phyloP scores from a whole-genome alignment of 2,888 invertebrate genomes.

The Tenthredo mesomela region DNA sequence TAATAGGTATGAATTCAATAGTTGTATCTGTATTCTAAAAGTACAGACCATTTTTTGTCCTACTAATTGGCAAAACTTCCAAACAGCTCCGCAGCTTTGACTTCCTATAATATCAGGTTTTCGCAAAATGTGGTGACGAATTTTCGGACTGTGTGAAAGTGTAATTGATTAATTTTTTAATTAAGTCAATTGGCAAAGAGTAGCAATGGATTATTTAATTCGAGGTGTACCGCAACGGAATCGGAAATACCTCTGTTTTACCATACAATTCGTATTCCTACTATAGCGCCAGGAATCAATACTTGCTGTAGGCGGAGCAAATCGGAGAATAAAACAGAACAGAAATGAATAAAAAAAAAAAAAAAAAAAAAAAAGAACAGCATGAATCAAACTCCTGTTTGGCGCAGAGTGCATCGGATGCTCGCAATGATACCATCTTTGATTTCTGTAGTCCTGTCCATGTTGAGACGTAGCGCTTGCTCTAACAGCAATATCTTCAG shows the following conservation, averaged over 20 bases:
- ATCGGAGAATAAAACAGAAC: background rate
- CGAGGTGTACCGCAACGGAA: background rate
- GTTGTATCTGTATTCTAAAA: background rate
- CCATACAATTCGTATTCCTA: background rate
- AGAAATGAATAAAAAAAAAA: background rate
- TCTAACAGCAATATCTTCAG: constrained; percentile 36
- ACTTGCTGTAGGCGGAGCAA: constrained; percentile 25
- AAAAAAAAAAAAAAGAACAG: background rate
- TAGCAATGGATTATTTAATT: background rate
- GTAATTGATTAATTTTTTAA: background rate
- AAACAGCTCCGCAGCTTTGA: background rate
- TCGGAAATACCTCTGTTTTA: background rate
- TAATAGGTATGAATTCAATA: background rate
- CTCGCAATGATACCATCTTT: constrained; percentile 15
- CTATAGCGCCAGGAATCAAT: constrained; percentile 11
- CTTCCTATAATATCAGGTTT: background rate
- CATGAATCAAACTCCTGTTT: background rate
- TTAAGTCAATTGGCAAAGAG: background rate
- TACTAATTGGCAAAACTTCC: background rate
- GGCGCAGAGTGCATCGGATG: constrained; percentile 28
- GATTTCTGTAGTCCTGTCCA: constrained; percentile 31
- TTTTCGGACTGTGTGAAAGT: background rate
- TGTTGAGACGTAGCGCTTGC: constrained; percentile 23
- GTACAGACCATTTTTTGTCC: background rate
- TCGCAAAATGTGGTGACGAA: background rate